Conservation (phyloP, 1,140 invertebrate species). For the Camponotus vicinus region DNA sequence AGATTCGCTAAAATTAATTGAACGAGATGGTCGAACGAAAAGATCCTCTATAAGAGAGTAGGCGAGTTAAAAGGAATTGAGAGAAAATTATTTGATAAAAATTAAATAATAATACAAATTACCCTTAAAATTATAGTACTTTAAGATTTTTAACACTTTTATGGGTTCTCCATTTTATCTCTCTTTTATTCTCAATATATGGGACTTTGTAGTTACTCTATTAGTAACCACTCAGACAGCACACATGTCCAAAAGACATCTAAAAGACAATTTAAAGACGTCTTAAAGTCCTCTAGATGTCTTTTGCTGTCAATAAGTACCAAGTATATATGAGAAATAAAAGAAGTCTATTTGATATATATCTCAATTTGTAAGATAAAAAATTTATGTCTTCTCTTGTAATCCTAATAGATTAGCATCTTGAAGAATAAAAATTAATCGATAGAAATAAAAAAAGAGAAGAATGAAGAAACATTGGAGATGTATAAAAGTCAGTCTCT, state of each 20-base stretch:
- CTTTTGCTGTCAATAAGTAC: not conserved
- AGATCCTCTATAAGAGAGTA: not conserved
- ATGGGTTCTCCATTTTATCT: constrained; percentile 14
- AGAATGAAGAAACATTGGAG: not conserved
- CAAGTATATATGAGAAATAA: not conserved
- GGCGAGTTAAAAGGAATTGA: constrained; percentile 41
- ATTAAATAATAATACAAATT: not conserved
- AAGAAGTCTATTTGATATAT: not conserved
- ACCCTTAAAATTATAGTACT: constrained; percentile 17
- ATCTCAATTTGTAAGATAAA: not conserved
- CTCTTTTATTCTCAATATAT: constrained; percentile 36
- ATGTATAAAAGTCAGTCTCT: not conserved
- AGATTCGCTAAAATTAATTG: constrained; percentile 29
- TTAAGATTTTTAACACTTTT: constrained; percentile 33
- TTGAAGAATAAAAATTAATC: not conserved
- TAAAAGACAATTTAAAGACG: too few relatives aligned
- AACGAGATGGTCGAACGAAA: not conserved
- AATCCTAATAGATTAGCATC: not conserved
- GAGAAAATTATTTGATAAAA: constrained; percentile 23
- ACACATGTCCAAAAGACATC: too few relatives aligned
- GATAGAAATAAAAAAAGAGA: not conserved
- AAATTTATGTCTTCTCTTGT: constrained; percentile 4
- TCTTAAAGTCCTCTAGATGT: too few relatives aligned
- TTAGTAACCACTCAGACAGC: not conserved
- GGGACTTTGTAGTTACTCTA: not conserved